These are phyloP conservation scores for Rhopalosiphum nymphaeae DNA, from an alignment of 2,888 invertebrate species.

Conservation along the genomic window DNA sequence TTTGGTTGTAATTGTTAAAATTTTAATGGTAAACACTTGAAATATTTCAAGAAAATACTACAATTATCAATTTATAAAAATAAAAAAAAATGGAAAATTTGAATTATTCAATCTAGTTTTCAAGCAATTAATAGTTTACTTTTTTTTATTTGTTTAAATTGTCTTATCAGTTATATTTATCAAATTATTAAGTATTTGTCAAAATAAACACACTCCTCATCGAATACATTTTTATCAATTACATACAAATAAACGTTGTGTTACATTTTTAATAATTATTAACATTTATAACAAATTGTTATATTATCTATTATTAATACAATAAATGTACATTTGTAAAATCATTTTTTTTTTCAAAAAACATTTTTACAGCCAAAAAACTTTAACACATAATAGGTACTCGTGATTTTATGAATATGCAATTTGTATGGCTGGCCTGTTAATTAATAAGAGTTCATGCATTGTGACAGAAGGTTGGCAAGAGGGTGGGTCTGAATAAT, in stretches of 20 bases:
- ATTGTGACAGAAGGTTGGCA: constrained; percentile 42
- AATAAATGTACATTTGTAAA: not conserved
- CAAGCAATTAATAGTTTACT: not conserved
- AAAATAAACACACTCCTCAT: not conserved
- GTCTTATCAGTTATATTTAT: not conserved
- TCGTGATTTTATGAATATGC: constrained; percentile 46
- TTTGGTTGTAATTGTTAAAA: not conserved
- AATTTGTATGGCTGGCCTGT: constrained; percentile 16
- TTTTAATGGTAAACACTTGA: not conserved
- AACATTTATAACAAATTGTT: not conserved
- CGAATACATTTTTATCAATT: not conserved
- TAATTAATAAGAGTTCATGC: constrained; percentile 59
- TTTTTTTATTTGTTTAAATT: not conserved
- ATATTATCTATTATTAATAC: not conserved
- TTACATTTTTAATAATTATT: not conserved
- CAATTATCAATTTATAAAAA: not conserved
- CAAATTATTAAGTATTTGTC: not conserved
- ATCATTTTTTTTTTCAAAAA: not conserved
- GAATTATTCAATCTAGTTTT: not conserved
- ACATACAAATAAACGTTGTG: not conserved
- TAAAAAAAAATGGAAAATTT: not conserved
- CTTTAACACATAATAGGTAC: constrained; percentile 32
- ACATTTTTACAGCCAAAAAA: constrained; percentile 25
- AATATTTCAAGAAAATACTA: not conserved
- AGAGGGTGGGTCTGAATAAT: constrained; percentile 45